Evolutionary conservation across 2,888 invertebrate species (phyloP), one percentile per base, ranked within the genome.

Genomic region (Crossocerus cetratus): DNA sequence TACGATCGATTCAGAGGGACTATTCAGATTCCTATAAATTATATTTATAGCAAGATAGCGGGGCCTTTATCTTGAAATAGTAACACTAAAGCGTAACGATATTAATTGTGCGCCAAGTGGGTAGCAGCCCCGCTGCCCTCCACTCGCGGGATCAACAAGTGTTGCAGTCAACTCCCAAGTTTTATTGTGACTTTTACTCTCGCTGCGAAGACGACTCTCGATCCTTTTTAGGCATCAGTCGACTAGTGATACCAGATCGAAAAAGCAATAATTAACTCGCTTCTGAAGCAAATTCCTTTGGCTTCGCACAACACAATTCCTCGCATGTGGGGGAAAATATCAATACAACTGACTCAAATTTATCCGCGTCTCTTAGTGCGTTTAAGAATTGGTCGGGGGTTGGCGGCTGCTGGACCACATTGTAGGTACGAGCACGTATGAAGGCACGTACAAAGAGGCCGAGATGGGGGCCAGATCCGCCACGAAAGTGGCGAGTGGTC

Each of bases 401-500:
- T 66, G 63, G 23, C 22, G 57, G 49, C 20, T 5, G 56, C 64
- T 69, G 78, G 81, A 74, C 80, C 81, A 72, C 69, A 73, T 76
- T 58, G 42, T n/a, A 43, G 32, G 42, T 14, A 21, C 43, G 55
- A 14, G 61, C 66, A 67, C 70, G 67, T 72, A 49, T 49, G 45
- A 53, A 32, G 53, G 55, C 8, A 32, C 32, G 32, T 32, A 32
- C 32, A 32, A 32, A 32, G 32, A 32, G 32, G 58, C 61, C 55
- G 64, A 54, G 69, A 74, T 60, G 57, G 70, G 56, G 84, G 82
- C 83, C 84, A 85, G 88, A 86, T 86, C 86, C 83, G 78, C 32
- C 83, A 86, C 80, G 85, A 89, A 89, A 90, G 89, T 89, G 89
- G 85, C 85, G 83, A 86, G 86, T 77, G 88, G 87, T 87, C 88